Base-by-base conservation (phyloP, 2,797 vertebrate species). In the Muscicapa comitata region DNA sequence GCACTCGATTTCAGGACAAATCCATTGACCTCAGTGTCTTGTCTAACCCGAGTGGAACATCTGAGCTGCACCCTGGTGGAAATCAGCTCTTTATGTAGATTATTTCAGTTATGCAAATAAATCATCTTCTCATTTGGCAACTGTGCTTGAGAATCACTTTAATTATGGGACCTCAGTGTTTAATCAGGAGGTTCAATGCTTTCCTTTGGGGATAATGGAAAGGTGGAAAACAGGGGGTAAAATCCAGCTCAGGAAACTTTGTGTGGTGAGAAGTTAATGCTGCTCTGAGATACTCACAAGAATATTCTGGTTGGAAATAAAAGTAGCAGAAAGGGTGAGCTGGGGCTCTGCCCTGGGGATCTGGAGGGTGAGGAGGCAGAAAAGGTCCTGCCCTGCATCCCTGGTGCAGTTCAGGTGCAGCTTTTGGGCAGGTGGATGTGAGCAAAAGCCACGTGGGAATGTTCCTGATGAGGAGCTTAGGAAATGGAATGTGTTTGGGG, bases 31-130 rank as follows among this genome's bases (percentile, higher is more conserved):
- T 94, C 68, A 5, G 28, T 33, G 59, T 65, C 87, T 45, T 31
- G 10, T 40, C 57, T 45, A 58, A 66, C 37, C 63, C 24, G 7
- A 13, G 61, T 71, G 79, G 71, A 94, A 38, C 70, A 70, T 54
- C 61, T 37, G 55, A 86, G 62, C 65, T 78, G 76, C 76, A 73
- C 37, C 11, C 63, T 43, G 75, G 70, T 77, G 86, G 72, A 91
- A 88, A 89, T 42, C 50, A 77, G 45, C 67, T 90, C 58, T 92
- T 84, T 17, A 75, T 54, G 66, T 5, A 81, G 80, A 73, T 92
- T 8, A 81, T 65, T 84, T 68, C n/a, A 63, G 75, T 72, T 91
- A 82, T 84, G 78, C 93, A 84, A 88, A 95, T 94, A 67, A 95
- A 86, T 71, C n/a, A n/a, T 31, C 66, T 35, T 48, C 47, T 70